Percentiles rank a stretch among this genome's conserved stretches.
These are phyloP conservation scores for Psettodes erumei DNA, from an alignment of 2,113 vertebrate species.

Conservation along the genomic window DNA sequence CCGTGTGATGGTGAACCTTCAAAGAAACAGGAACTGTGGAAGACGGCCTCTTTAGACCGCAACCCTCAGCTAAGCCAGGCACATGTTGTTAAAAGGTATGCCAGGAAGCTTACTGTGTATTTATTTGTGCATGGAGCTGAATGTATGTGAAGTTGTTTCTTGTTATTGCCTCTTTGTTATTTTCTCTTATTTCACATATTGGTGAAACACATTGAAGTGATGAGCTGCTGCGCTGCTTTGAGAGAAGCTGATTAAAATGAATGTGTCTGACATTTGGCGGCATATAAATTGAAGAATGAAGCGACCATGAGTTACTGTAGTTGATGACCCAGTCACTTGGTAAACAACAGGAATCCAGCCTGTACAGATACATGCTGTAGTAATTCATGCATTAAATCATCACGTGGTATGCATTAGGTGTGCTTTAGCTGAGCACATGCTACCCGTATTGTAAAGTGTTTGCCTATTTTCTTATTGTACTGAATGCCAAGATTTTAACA, in stretches of 20 bases:
- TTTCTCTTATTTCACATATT: not conserved
- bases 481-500: not conserved
- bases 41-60: conserved; percentile 83
- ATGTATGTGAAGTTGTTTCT: not conserved
- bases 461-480: not conserved
- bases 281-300: not conserved
- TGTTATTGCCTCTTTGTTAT: not conserved
- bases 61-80: conserved; percentile 70
- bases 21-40: conserved; percentile 80
- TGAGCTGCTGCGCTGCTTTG: not conserved
- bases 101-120: not conserved
- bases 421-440: not conserved
- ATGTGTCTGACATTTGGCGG: not conserved
- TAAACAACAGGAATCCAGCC: not conserved
- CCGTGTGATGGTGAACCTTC: conserved; percentile 78
- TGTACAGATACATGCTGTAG: not conserved
- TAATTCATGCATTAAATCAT: not conserved
- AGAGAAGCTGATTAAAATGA: not conserved
- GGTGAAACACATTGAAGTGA: not conserved
- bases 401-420: not conserved
- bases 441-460: not conserved
- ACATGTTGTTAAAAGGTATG: conserved; percentile 82
- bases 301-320: not conserved
- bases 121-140: not conserved
- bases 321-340: not conserved